phyloP scores from a whole-genome alignment of 2,797 vertebrate genomes.

The Ispidina picta region DNA sequence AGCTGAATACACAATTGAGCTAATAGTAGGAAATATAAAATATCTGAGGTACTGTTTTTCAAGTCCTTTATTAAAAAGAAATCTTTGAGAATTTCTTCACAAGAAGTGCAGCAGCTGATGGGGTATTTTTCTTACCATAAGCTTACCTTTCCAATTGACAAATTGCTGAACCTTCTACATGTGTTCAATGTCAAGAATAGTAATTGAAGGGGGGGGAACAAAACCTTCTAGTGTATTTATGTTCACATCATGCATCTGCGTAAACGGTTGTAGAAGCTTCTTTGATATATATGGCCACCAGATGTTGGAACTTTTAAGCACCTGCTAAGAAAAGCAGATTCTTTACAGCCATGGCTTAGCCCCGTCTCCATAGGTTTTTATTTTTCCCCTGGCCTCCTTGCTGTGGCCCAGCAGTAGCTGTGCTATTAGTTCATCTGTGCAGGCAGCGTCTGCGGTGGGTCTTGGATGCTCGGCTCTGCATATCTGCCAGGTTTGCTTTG shows the following conservation, averaged over 20 bases:
- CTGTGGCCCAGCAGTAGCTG: constrained; percentile 72
- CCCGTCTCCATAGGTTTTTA: constrained; percentile 69
- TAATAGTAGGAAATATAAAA: neutral
- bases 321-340: constrained; percentile 83
- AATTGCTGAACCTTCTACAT: neutral
- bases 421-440: constrained; percentile 72
- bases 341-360: constrained; percentile 58
- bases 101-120: neutral
- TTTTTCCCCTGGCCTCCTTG: constrained; percentile 64
- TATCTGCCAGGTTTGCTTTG: constrained; percentile 75
- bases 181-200: constrained; percentile 52
- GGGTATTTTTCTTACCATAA: neutral
- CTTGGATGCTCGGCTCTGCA: constrained; percentile 64
- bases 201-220: neutral
- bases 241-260: constrained; percentile 73
- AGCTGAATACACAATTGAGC: neutral
- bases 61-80: too few relatives aligned
- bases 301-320: constrained; percentile 78
- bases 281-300: constrained; percentile 81
- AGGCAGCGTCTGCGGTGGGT: constrained; percentile 79
- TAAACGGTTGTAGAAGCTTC: constrained; percentile 73
- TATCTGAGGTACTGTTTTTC: neutral
- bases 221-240: constrained; percentile 61
- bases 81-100: neutral
- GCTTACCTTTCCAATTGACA: neutral